phyloP scores from a whole-genome alignment of 2,888 invertebrate species.

The Monoplex corrugatus region DNA sequence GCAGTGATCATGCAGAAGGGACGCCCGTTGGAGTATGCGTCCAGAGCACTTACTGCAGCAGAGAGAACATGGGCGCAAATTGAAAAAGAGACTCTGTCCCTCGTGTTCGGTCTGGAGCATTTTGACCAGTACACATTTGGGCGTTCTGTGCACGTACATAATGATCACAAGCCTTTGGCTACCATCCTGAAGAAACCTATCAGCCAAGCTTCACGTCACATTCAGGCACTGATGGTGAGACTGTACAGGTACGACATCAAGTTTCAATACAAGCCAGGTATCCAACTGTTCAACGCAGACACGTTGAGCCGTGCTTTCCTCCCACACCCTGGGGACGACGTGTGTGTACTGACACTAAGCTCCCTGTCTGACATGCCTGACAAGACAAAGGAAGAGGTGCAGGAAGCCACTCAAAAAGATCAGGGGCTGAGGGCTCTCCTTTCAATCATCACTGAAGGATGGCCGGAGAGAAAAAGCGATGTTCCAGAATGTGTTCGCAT shows the following conservation, averaged over 20 bases:
- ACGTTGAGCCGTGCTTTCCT: conserved; percentile 36
- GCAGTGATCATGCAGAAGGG: conserved; percentile 50
- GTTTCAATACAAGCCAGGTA: conserved; percentile 39
- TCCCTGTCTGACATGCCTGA: conserved; percentile 24
- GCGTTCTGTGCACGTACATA: conserved; percentile 40
- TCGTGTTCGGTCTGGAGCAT: conserved; percentile 58
- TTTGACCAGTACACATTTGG: conserved; percentile 65
- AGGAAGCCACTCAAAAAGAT: conserved; percentile 33
- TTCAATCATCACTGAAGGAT: conserved; percentile 39
- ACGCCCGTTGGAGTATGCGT: conserved; percentile 50
- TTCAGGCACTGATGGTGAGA: conserved; percentile 47
- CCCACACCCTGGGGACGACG: not conserved
- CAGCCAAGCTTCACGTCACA: conserved; percentile 6
- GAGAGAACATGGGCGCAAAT: conserved; percentile 51
- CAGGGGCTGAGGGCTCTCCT: not conserved
- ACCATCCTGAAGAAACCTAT: conserved; percentile 34
- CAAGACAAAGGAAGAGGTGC: not conserved
- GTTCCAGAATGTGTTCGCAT: conserved; percentile 20
- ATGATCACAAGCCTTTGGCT: conserved; percentile 39
- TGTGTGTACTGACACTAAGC: not conserved
- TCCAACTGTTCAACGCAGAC: conserved; percentile 38
- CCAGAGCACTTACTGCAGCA: conserved; percentile 45
- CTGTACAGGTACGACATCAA: conserved; percentile 29
- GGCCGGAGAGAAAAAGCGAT: conserved; percentile 38
- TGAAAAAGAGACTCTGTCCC: conserved; percentile 39